A percentile compares a stretch with the other conserved stretches of the same genome.
Conservation (phyloP, 2,888 invertebrate species). For the Spodoptera picta region DNA sequence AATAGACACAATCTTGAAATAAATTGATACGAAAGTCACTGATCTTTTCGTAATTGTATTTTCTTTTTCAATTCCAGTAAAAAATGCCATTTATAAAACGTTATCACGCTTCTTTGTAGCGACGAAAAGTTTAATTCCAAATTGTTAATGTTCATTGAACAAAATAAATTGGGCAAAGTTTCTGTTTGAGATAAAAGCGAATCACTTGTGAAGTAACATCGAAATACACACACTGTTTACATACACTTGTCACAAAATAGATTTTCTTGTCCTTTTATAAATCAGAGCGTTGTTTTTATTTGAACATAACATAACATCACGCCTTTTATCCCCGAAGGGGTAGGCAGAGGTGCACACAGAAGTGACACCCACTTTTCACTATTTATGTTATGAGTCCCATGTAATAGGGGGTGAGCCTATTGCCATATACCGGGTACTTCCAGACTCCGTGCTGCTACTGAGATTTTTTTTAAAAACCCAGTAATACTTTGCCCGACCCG, state of each 20-base stretch:
- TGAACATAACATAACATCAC: too few species aligned
- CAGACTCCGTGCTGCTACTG: too few species aligned
- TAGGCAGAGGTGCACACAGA: too few species aligned
- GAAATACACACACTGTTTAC: slow-evolving; percentile 44
- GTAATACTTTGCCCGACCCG: too few species aligned
- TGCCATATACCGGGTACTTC: too few species aligned
- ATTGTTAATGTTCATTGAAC: slow-evolving; percentile 72
- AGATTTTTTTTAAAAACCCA: too few species aligned
- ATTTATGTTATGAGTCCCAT: too few species aligned
- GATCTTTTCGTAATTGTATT: slow-evolving; percentile 55
- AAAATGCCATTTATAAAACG: slow-evolving; percentile 58
- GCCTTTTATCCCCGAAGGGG: too few species aligned
- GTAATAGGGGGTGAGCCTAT: too few species aligned
- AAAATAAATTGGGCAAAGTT: slow-evolving; percentile 70
- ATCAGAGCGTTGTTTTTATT: neutral
- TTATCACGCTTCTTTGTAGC: slow-evolving; percentile 63
- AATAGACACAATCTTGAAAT: slow-evolving; percentile 44
- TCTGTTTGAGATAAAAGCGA: slow-evolving; percentile 62
- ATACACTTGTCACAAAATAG: slow-evolving; percentile 12
- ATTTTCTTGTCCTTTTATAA: neutral
- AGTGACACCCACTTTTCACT: too few species aligned
- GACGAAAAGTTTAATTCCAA: slow-evolving; percentile 67
- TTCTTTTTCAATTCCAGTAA: slow-evolving; percentile 51
- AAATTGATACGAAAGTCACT: slow-evolving; percentile 49
- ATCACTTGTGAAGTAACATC: slow-evolving; percentile 58